Percentiles rank a stretch among this genome's conserved stretches.
Evolutionary conservation across 1,140 invertebrate genomes (phyloP).

Genomic region (Apis mellifera): Amel_HAv3.1 CM009941.2:14750001-14750500

Average conservation of each 20-base stretch:
- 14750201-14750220: not conserved
- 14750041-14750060: too few species aligned
- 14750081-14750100: too few species aligned
- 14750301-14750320: slow-evolving; percentile 29
- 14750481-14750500: too few species aligned
- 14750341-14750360: slow-evolving; percentile 14
- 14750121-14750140: too few species aligned
- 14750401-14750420: slow-evolving; percentile 27
- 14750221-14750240: slow-evolving; percentile 53
- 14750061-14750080: too few species aligned
- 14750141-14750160: too few species aligned
- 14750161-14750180: too few species aligned
- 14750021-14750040: too few species aligned
- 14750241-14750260: slow-evolving; percentile 44
- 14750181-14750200: too few species aligned
- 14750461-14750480: not conserved
- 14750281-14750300: slow-evolving; percentile 51
- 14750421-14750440: not conserved
- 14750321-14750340: slow-evolving; percentile 5
- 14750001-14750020: too few species aligned
- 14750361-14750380: not conserved
- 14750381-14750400: not conserved
- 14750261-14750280: slow-evolving; percentile 52
- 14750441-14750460: not conserved
- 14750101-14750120: too few species aligned